Base-by-base conservation (phyloP, 2,888 invertebrate species). In the Drosophila meridiana region DNA sequence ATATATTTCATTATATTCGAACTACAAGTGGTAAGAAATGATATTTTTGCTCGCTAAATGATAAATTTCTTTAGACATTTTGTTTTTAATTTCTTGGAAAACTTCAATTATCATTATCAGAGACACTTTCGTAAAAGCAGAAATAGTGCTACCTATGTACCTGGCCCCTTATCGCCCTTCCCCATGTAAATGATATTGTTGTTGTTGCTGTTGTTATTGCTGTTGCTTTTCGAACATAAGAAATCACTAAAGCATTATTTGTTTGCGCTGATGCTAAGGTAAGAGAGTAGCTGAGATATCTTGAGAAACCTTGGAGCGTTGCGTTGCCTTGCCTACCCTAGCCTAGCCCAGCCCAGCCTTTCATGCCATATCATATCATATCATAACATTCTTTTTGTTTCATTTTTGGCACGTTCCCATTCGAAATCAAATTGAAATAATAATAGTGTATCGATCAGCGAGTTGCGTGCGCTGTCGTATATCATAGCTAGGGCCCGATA, bases 41-140 rank as follows among this genome's bases (percentile, higher is more conserved):
- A 40, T 40, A 38, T 38, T 47, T 75, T 88, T 64, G 80, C 73
- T 83, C 64, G 68, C 76, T 73, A 86, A 83, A 78, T 82, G 90
- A 89, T 78, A 85, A 76, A 80, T 85, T 83, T 82, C 70, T 77
- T 61, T 47, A 42, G 43, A 38, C 40, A 26, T 40, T 34, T 57
- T 43, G 32, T 66, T 47, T 78, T 78, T 78, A 73, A 73, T 87
- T 90, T 90, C 87, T 80, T 68, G 78, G 89, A 89, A 89, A 80
- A 89, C 84, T 85, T 72, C 77, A 87, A 87, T 89, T 87, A 87
- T 86, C 76, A 88, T 76, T 87, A 87, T 87, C 90, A 76, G 75
- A 74, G 56, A 67, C 70, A 84, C 78, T 78, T 66, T 59, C 80
- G 76, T 88, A 76, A 83, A 70, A 78, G 86, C 73, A 73, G 67